These are phyloP conservation scores for Hyppa rectilinea DNA, from an alignment of 2,888 invertebrate species.

Conservation along the genomic window DNA sequence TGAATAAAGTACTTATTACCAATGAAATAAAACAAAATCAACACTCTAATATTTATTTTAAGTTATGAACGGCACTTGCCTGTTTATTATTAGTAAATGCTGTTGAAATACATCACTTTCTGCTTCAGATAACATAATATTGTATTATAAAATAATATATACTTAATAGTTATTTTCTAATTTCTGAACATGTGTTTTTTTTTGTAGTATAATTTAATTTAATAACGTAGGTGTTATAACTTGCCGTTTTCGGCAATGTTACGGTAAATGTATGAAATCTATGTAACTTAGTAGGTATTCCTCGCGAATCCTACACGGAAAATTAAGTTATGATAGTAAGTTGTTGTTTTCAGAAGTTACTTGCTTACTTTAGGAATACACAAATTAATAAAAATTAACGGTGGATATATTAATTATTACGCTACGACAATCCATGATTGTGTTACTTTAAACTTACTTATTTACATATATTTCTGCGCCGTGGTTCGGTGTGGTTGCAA, in stretches of 20 bases:
- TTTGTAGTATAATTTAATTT: background rate
- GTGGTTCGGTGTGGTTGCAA: slow-evolving; percentile 93
- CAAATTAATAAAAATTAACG: background rate
- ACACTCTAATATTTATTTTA: background rate
- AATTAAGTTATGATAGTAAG: too few relatives aligned
- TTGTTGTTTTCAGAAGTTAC: background rate
- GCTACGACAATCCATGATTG: background rate
- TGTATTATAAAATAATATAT: background rate
- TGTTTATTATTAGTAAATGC: slow-evolving; percentile 35
- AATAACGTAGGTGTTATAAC: background rate
- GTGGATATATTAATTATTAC: background rate
- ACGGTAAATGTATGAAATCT: slow-evolving; percentile 7
- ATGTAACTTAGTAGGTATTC: too few relatives aligned
- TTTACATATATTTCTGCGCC: slow-evolving; percentile 91
- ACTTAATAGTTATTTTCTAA: background rate
- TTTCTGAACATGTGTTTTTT: background rate
- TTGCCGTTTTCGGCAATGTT: slow-evolving; percentile 9
- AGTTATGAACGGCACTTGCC: background rate
- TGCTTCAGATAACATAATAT: background rate
- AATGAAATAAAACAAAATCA: background rate
- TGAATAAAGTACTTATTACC: background rate
- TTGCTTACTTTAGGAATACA: background rate
- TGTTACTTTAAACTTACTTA: slow-evolving; percentile 30
- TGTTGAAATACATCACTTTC: slow-evolving; percentile 15
- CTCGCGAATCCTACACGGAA: background rate